phyloP scores from a whole-genome alignment of 2,888 invertebrate species.

The Schrankia costaestrigalis region DNA sequence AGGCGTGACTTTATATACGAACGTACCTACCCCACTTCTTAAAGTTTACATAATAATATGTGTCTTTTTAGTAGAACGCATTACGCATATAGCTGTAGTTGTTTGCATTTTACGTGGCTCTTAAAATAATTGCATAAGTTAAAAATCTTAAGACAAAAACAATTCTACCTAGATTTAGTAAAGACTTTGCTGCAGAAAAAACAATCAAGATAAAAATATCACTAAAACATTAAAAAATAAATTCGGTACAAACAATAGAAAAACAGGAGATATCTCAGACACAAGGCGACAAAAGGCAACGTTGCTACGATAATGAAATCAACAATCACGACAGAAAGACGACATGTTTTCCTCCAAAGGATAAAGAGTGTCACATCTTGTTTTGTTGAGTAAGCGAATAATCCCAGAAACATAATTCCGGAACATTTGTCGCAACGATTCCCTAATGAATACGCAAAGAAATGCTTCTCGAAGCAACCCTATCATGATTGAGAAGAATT shows the following conservation, averaged over 20 bases:
- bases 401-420: slow-evolving; percentile 56
- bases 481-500: slow-evolving; percentile 71
- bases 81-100: no score
- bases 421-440: slow-evolving; percentile 57
- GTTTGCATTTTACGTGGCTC: no score
- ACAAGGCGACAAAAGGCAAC: slow-evolving; percentile 21
- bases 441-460: slow-evolving; percentile 62
- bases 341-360: slow-evolving; percentile 36
- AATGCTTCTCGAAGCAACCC: slow-evolving; percentile 51
- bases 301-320: slow-evolving; percentile 35
- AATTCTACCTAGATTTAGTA: no score
- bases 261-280: slow-evolving; percentile 10
- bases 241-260: slow-evolving; percentile 11
- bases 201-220: no score
- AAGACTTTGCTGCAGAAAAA: no score
- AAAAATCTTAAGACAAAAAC: no score
- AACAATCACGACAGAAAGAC: slow-evolving; percentile 31
- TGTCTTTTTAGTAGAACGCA: no score
- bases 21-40: no score
- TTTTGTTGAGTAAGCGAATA: slow-evolving; percentile 55
- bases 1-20: no score
- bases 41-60: no score
- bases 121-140: no score
- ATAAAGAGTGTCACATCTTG: slow-evolving; percentile 48
- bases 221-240: slow-evolving; percentile 9